Conservation (phyloP, 30 jellyfish, hydroid and myxozoan genomes). For the Sanderia malayensis region DNA sequence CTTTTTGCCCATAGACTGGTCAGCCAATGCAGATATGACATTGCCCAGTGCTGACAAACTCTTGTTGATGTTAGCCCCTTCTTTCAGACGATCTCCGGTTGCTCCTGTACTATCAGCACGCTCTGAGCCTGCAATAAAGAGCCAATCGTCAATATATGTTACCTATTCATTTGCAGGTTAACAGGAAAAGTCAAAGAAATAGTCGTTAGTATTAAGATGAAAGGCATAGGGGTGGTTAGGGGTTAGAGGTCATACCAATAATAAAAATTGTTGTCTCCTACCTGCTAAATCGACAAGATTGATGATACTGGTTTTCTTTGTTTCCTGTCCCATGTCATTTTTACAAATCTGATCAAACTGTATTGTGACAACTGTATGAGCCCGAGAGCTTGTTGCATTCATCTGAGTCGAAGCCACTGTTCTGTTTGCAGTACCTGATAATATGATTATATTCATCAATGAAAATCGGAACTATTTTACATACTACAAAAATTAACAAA, state of each 20-base stretch:
- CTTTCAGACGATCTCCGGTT: constrained; percentile 99
- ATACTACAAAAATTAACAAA: too few relatives aligned
- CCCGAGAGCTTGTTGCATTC: constrained; percentile 99
- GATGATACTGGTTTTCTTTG: constrained; percentile 84
- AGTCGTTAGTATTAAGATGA: too few relatives aligned
- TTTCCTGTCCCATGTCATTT: constrained; percentile 91
- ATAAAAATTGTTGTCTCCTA: constrained; percentile 14
- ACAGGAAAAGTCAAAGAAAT: too few relatives aligned
- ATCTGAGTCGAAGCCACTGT: constrained; percentile 96
- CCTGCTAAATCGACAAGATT: constrained; percentile 98
- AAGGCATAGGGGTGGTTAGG: too few relatives aligned
- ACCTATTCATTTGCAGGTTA: too few relatives aligned
- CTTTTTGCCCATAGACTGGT: constrained; percentile 94
- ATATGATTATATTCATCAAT: too few relatives aligned
- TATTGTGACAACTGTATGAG: constrained; percentile 96
- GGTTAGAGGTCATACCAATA: too few relatives aligned
- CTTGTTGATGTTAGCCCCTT: constrained; percentile 96
- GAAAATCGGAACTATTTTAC: too few relatives aligned
- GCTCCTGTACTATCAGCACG: constrained; percentile 99
- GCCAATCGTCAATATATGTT: too few relatives aligned
- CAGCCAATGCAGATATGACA: constrained; percentile 98
- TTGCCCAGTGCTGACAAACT: constrained; percentile 94
- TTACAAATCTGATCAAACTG: constrained; percentile 93
- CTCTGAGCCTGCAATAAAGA: constrained; percentile 79
- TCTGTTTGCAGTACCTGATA: constrained; percentile 92